Base-by-base conservation (phyloP, 2,888 invertebrate genomes). In the Fissipunctia ypsillon region DNA sequence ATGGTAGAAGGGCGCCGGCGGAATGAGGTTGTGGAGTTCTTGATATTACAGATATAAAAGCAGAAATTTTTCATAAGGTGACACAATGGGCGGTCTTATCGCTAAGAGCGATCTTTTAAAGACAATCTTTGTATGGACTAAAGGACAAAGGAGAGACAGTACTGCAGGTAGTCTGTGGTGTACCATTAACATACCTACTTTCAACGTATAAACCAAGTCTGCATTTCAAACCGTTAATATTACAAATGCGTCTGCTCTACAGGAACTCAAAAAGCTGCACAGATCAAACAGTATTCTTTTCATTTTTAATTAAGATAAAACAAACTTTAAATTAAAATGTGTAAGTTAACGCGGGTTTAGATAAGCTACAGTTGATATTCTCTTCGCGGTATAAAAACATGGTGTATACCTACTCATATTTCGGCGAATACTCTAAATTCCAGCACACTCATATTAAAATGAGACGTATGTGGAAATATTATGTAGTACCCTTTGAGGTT, bases 391-490 rank as follows among this genome's bases (percentile, higher is more conserved):
- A 10, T 2, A 59, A 65, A 64, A 81, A 72, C 70, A 68, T 45
- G 57, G 45, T 28, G 25, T 56, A 12, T 25, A 3, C 35, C 3
- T 35, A 14, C 43, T 73, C 35, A 41, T 67, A 78, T 82, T 78
- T 59, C 31, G 56, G 19, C 14, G 41, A 60, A 73, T 38, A 35
- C 35, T 50, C 64, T 16, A 14, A 70, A 83, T 64, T 69, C 64
- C 22, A 48, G 48, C 65, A 38, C 25, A 41, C 45, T 73, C 73
- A 57, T 65, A 70, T 73, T 83, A 78, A 83, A 83, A 73, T 64
- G 52, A 68, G 56, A 38, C n/a, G n/a, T 22, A 70, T 50, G 67
- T 64, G 43, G 16, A 45, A 28, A 67, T 60, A 69, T 56, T 5
- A 16, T 19, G 10, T 66, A 19, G n/a, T 45, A 68, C 68, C 50